A percentile compares a stretch with the other conserved stretches of the same genome.
Conservation (phyloP, 1,140 invertebrate genomes). For the Camponotus vicinus region DNA sequence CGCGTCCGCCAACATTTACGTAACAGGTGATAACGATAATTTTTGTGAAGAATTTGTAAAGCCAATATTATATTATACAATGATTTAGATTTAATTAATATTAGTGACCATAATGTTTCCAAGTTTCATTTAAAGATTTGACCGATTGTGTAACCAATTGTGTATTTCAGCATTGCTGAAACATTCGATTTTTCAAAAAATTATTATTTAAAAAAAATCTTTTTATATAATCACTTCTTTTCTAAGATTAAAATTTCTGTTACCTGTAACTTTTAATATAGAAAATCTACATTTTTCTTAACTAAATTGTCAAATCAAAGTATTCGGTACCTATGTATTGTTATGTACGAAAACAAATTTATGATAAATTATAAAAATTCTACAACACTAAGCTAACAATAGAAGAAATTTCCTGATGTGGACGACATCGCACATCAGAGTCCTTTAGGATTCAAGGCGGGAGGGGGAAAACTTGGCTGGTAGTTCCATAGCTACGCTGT, state of each 20-base stretch:
- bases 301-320: neutral
- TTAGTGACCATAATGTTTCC: neutral
- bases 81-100: conserved; percentile 2
- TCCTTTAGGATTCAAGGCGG: conserved; percentile 57
- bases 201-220: neutral
- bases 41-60: conserved; percentile 26
- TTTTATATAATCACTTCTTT: neutral
- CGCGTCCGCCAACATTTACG: conserved; percentile 20
- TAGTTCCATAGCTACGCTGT: conserved; percentile 77
- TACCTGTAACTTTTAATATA: neutral
- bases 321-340: too few species aligned
- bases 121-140: neutral
- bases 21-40: conserved; percentile 7
- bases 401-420: conserved; percentile 17
- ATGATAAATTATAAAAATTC: neutral
- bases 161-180: neutral
- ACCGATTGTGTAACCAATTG: neutral
- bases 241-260: neutral
- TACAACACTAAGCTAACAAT: neutral
- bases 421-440: conserved; percentile 30
- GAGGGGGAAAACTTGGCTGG: conserved; percentile 65
- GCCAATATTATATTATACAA: neutral
- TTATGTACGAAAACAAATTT: neutral
- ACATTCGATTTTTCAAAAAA: neutral
- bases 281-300: neutral